Percentiles rank a stretch among this genome's conserved stretches.
Conservation (phyloP, 2,888 invertebrate species). For the Aleiodes leptofemur region DNA sequence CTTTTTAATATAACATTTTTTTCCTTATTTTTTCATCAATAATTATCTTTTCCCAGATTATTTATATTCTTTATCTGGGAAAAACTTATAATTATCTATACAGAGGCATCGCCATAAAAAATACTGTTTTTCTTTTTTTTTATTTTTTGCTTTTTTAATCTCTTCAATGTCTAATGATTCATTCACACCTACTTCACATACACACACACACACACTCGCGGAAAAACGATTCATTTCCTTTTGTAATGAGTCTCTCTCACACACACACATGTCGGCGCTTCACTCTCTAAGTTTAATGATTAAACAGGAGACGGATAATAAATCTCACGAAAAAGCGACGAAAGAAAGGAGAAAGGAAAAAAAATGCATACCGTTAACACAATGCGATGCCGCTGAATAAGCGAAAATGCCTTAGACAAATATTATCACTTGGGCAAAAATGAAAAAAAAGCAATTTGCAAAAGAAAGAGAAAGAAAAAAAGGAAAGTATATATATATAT, state of each 20-base stretch:
- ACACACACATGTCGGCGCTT: constrained; percentile 21
- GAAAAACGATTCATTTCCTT: constrained; percentile 17
- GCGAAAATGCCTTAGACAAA: constrained; percentile 23
- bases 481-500: constrained; percentile 11
- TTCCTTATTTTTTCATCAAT: background rate
- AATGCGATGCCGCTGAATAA: constrained; percentile 38
- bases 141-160: constrained; percentile 42
- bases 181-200: constrained; percentile 4
- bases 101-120: constrained; percentile 61
- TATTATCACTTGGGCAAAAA: background rate
- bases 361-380: background rate
- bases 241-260: background rate
- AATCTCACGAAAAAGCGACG: constrained; percentile 49
- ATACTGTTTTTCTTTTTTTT: constrained; percentile 58
- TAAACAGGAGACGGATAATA: constrained; percentile 46
- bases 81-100: constrained; percentile 57
- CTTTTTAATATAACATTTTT: background rate
- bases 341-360: background rate
- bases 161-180: constrained; percentile 29
- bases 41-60: constrained; percentile 25
- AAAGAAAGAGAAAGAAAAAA: constrained; percentile 7
- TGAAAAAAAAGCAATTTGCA: constrained; percentile 25
- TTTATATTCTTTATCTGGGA: constrained; percentile 1
- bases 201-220: constrained; percentile 18
- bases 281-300: constrained; percentile 8